phyloP scores from a whole-genome alignment of 1,140 invertebrate species.

The Sycophila sp. region DNA sequence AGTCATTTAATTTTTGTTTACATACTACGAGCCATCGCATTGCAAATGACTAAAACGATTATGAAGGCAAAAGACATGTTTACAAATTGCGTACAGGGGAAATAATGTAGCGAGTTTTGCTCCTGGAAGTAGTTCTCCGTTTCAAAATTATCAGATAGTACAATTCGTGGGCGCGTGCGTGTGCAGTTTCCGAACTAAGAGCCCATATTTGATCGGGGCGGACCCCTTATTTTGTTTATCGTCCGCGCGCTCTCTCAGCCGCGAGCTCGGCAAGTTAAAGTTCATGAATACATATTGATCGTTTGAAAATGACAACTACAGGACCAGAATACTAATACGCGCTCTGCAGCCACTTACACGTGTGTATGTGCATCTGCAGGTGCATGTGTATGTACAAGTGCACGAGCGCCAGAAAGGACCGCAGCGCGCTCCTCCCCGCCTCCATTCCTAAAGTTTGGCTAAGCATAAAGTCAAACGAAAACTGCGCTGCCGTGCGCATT shows the following conservation, averaged over 20 bases:
- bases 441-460: constrained; percentile 42
- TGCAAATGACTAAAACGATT: no score
- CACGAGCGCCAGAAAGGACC: constrained; percentile 26
- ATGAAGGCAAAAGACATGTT: no score
- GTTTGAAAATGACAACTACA: constrained; percentile 27
- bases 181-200: neutral
- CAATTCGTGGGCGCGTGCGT: neutral
- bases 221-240: constrained; percentile 10
- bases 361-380: neutral
- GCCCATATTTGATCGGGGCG: neutral
- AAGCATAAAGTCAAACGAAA: constrained; percentile 47
- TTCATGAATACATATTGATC: constrained; percentile 30
- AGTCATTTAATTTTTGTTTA: no score
- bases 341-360: no score
- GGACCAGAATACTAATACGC: constrained; percentile 30
- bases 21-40: no score
- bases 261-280: neutral
- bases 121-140: no score
- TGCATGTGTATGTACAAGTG: neutral
- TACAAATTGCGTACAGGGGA: no score
- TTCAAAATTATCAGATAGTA: neutral
- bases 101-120: no score
- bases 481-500: constrained; percentile 47
- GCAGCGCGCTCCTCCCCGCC: no score
- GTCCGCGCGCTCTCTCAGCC: neutral